Conservation (phyloP, 2,888 invertebrate genomes). For the Glaucopsyche alexis region DNA sequence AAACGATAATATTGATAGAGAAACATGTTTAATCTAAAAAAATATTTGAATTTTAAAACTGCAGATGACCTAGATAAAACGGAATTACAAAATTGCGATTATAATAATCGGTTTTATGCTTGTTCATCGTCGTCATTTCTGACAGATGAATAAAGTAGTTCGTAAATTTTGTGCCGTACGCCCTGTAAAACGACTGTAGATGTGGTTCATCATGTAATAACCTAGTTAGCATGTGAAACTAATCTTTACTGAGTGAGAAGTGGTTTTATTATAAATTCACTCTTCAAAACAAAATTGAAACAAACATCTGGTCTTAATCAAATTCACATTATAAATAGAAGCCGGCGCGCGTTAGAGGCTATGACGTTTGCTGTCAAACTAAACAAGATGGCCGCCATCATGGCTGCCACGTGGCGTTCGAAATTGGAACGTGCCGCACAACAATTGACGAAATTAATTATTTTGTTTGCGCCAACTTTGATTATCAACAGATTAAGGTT, state of each 20-base stretch:
- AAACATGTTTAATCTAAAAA: neutral
- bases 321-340: constrained; percentile 26
- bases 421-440: constrained; percentile 37
- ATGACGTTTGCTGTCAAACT: constrained; percentile 27
- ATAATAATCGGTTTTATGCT: neutral
- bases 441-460: constrained; percentile 35
- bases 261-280: constrained; percentile 17
- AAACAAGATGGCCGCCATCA: constrained; percentile 40
- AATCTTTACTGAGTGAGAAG: constrained; percentile 13
- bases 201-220: neutral
- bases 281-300: constrained; percentile 20
- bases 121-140: neutral
- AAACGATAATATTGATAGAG: neutral
- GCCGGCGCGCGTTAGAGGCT: neutral
- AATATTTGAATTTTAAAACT: neutral
- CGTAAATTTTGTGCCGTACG: neutral
- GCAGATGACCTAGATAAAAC: neutral
- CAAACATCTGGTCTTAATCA: constrained; percentile 28
- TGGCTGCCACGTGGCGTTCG: constrained; percentile 44
- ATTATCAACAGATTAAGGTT: constrained; percentile 5
- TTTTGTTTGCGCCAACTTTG: constrained; percentile 35
- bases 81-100: neutral
- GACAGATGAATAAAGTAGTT: neutral
- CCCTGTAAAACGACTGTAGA: neutral
- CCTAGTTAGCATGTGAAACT: neutral